Evolutionary conservation across 2,888 invertebrate genomes (phyloP).

Genomic region (Agonopterix heracliana): DNA sequence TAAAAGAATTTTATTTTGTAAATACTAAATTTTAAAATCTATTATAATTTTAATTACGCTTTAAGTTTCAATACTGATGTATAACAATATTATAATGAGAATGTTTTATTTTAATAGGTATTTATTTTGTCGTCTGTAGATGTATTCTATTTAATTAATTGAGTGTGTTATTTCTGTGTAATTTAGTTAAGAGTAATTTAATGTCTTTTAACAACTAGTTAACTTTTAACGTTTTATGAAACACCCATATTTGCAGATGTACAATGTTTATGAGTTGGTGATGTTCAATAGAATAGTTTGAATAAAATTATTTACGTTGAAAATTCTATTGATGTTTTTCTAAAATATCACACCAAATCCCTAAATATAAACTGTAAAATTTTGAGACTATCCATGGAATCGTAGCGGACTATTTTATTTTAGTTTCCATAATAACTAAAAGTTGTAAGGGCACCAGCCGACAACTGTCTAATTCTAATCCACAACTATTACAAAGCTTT

Average conservation of each 20-base stretch:
- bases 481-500: too few relatives aligned
- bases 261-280: conserved; percentile 75
- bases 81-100: conserved; percentile 50
- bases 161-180: conserved; percentile 61
- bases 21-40: conserved; percentile 32
- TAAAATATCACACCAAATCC: not conserved
- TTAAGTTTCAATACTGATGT: conserved; percentile 44
- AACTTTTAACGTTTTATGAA: conserved; percentile 42
- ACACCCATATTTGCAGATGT: conserved; percentile 74
- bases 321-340: conserved; percentile 62
- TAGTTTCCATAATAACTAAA: too few relatives aligned
- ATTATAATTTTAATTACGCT: conserved; percentile 29
- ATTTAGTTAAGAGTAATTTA: conserved; percentile 40
- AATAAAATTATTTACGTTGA: conserved; percentile 77
- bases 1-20: conserved; percentile 21
- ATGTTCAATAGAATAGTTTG: conserved; percentile 76
- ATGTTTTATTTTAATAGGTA: conserved; percentile 65
- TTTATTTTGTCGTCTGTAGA: conserved; percentile 65
- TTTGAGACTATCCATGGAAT: too few relatives aligned
- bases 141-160: conserved; percentile 59
- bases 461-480: too few relatives aligned
- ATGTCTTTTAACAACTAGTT: conserved; percentile 42
- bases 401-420: too few relatives aligned
- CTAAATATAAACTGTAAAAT: too few relatives aligned
- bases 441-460: too few relatives aligned